phyloP scores from a whole-genome alignment of 2,797 vertebrate species.

The Oreochromis mossambicus region DNA sequence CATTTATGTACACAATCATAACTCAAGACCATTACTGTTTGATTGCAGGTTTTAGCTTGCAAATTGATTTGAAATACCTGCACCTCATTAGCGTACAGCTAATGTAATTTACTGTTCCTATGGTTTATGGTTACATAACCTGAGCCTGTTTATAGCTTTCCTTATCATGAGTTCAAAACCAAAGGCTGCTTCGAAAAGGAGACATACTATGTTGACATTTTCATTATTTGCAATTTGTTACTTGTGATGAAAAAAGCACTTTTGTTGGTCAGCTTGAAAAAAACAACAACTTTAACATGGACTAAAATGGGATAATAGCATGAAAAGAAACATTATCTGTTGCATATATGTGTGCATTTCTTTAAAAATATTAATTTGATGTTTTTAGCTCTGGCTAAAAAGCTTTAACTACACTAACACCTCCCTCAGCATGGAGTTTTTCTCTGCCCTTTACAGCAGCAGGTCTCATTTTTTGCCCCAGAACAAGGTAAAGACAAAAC shows the following conservation, averaged over 20 bases:
- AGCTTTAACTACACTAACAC: background rate
- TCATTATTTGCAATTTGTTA: background rate
- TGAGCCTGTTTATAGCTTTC: background rate
- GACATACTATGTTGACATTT: background rate
- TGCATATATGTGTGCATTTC: no score
- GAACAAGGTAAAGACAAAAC: constrained; percentile 78
- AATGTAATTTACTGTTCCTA: background rate
- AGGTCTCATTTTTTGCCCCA: constrained; percentile 77
- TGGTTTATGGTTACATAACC: background rate
- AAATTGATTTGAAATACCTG: background rate
- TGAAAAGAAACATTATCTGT: background rate
- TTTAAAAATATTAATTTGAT: no score
- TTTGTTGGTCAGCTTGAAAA: background rate
- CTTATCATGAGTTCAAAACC: background rate
- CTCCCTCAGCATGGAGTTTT: constrained; percentile 69
- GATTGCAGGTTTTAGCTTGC: background rate
- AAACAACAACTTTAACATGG: background rate
- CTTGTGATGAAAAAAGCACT: background rate
- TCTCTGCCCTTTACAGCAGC: constrained; percentile 77
- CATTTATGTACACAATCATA: background rate
- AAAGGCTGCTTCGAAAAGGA: background rate
- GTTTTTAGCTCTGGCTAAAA: background rate
- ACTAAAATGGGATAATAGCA: background rate
- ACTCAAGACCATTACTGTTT: background rate
- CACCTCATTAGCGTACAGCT: background rate